Base-by-base conservation (phyloP, 2,888 invertebrate species). In the Pheosia tremula region DNA sequence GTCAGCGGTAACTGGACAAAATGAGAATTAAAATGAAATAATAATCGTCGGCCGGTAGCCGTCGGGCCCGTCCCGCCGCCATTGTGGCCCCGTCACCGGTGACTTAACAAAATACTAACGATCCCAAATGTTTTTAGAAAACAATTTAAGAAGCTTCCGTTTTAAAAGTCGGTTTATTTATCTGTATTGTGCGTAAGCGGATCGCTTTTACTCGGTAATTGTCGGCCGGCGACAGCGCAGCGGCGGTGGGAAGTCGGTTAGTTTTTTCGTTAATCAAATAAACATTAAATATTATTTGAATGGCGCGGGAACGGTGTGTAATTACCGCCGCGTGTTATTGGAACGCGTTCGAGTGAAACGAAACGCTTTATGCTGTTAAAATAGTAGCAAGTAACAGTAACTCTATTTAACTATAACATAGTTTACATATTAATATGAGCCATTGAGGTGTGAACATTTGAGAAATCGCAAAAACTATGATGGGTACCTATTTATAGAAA, bases 91-190 rank as follows among this genome's bases (percentile, higher is more conserved):
- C 78, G 73, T 87, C 87, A 85, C 69, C 74, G 62, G 74, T 79
- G 80, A 80, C 83, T 84, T 75, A 72, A 78, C 78, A 82, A 80
- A 81, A 76, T 74, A 81, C 83, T 88, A 89, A 87, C 89, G 89
- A 88, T 81, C 68, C 82, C 62, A 75, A 82, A 83, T 91, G 92
- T 91, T 92, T 90, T 89, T 89, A 88, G 85, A 90, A 92, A 92
- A 93, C 91, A 91, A 85, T 90, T 87, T 87, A 87, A 89, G 87
- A 87, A 83, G 92, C 91, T 92, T 89, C 93, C 92, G 91, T 91
- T 91, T 88, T 78, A 74, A 77, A 67, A 72, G 74, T 72, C 73
- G 81, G 87, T 90, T 89, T 89, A 88, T 87, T 88, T 87, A 86
- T 78, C 76, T 84, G 56, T 74, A 89, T 91, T 91, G 91, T 90